A percentile compares a stretch with the other conserved stretches of the same genome.
phyloP scores from a whole-genome alignment of 2,888 invertebrate genomes.

The Crepidodera aurea region DNA sequence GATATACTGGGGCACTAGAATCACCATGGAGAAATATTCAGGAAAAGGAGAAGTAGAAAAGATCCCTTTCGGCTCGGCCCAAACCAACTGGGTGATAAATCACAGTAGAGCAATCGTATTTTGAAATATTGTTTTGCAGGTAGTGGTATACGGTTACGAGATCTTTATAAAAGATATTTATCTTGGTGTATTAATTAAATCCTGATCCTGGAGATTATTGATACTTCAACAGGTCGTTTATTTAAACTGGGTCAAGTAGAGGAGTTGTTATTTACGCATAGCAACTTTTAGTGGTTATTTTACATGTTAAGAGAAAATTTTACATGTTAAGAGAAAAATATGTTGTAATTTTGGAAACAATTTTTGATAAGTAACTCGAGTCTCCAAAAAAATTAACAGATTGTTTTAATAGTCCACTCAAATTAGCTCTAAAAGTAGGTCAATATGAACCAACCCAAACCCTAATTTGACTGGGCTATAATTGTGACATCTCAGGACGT shows the following conservation, averaged over 20 bases:
- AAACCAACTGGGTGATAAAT: slow-evolving; percentile 10
- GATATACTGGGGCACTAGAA: neutral
- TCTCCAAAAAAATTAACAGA: no score
- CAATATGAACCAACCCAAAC: no score
- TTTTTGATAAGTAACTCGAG: no score
- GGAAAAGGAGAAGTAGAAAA: slow-evolving; percentile 4
- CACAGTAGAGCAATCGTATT: neutral
- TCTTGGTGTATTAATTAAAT: slow-evolving; percentile 17
- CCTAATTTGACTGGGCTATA: no score
- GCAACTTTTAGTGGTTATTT: no score
- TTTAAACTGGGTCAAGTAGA: neutral
- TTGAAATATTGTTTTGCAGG: slow-evolving; percentile 20
- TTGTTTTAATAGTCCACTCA: no score
- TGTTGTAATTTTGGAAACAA: no score
- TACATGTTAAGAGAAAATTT: no score
- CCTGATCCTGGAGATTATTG: neutral
- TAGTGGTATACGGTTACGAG: slow-evolving; percentile 6
- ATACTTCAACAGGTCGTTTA: slow-evolving; percentile 9
- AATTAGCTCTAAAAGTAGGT: no score
- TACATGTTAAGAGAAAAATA: no score
- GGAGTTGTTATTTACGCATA: no score
- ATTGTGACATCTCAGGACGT: no score
- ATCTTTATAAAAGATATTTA: slow-evolving; percentile 18
- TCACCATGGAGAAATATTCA: slow-evolving; percentile 10
- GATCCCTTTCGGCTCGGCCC: neutral